phyloP scores from a whole-genome alignment of 2,888 invertebrate species.

The Melikaiella ostensackeni region DNA sequence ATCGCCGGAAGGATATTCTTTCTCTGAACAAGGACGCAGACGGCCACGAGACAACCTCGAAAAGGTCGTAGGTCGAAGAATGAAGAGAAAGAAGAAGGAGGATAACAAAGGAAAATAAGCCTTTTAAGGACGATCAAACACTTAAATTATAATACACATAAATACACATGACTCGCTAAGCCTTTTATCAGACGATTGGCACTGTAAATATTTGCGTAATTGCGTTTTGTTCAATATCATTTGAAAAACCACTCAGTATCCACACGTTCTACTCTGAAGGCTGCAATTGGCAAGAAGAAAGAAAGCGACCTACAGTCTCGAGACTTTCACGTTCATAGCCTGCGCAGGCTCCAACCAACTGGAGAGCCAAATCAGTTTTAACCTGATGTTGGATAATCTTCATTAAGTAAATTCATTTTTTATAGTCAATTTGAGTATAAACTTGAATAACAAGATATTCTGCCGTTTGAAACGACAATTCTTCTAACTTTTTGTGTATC shows the following conservation, averaged over 20 bases:
- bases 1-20: neutral
- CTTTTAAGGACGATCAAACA: neutral
- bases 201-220: conserved; percentile 36
- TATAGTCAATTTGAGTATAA: neutral
- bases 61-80: conserved; percentile 31
- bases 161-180: neutral
- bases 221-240: conserved; percentile 29
- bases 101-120: neutral
- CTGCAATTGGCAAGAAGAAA: conserved; percentile 48
- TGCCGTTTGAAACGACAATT: no score
- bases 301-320: conserved; percentile 49
- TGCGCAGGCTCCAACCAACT: conserved; percentile 8
- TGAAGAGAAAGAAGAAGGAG: neutral
- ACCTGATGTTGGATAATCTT: conserved; percentile 13
- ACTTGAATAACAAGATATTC: neutral
- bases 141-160: neutral
- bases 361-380: conserved; percentile 19
- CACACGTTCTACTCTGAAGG: conserved; percentile 47
- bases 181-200: neutral
- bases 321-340: conserved; percentile 50
- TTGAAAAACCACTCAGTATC: conserved; percentile 26
- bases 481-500: no score
- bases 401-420: neutral
- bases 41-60: conserved; percentile 18
- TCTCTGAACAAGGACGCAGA: conserved; percentile 16